Conservation (phyloP, 2,113 vertebrate genomes). For the Chlamydotis undulata region DNA sequence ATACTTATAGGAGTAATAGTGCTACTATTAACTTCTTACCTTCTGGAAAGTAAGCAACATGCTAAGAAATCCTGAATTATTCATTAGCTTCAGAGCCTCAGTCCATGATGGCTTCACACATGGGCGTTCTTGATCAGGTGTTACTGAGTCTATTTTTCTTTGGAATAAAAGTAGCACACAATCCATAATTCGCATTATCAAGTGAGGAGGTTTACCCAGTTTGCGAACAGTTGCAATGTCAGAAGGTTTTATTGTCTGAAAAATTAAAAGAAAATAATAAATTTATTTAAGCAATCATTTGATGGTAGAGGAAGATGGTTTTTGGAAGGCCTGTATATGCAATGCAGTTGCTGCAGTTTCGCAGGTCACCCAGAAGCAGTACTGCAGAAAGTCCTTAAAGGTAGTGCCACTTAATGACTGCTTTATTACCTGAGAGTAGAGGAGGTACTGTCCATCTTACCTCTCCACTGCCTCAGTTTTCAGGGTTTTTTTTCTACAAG, state of each 20-base stretch:
- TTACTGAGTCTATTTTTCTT: constrained; percentile 78
- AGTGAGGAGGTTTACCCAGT: constrained; percentile 84
- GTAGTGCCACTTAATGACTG: neutral
- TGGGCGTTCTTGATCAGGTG: constrained; percentile 73
- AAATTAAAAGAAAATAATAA: neutral
- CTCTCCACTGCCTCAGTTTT: neutral
- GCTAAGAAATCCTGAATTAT: constrained; percentile 82
- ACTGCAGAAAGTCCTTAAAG: neutral
- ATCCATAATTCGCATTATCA: constrained; percentile 91
- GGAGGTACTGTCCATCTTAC: neutral
- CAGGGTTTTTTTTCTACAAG: neutral
- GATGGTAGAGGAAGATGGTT: neutral
- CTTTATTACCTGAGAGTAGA: neutral
- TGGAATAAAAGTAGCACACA: constrained; percentile 85
- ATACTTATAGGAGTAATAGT: neutral
- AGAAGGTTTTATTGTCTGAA: constrained; percentile 85
- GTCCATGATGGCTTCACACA: constrained; percentile 81
- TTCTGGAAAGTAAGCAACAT: constrained; percentile 84
- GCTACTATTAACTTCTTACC: constrained; percentile 55
- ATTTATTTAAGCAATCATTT: neutral
- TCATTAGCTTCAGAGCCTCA: constrained; percentile 86
- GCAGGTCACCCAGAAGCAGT: neutral
- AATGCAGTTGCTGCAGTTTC: neutral
- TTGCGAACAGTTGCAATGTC: constrained; percentile 88
- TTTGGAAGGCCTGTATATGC: neutral